Evolutionary conservation across 2,888 invertebrate genomes (phyloP).

Genomic region (Yponomeuta plumbellus): DNA sequence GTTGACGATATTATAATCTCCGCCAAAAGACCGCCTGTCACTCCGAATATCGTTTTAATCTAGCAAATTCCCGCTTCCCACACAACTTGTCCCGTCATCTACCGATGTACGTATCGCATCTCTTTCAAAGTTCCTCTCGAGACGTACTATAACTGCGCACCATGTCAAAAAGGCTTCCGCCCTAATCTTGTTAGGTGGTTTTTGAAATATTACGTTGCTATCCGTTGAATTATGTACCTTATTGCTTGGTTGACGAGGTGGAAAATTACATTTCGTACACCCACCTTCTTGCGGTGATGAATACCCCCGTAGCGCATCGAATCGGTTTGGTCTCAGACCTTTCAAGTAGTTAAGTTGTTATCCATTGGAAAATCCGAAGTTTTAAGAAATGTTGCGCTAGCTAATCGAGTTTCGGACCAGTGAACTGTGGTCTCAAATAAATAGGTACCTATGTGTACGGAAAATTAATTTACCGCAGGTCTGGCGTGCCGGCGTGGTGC

Average conservation of each 20-base stretch:
- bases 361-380: neutral
- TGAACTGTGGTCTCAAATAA: neutral
- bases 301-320: slow-evolving; percentile 14
- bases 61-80: neutral
- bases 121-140: slow-evolving; percentile 1
- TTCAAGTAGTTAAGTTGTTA: slow-evolving; percentile 1
- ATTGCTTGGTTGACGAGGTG: slow-evolving; percentile 14
- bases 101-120: slow-evolving; percentile 1
- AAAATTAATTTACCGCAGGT: slow-evolving; percentile 42
- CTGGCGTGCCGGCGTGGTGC: slow-evolving; percentile 31
- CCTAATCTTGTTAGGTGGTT: slow-evolving; percentile 45
- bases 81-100: neutral
- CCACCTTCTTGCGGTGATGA: slow-evolving; percentile 15
- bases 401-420: slow-evolving; percentile 1
- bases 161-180: slow-evolving; percentile 44
- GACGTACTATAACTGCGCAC: slow-evolving; percentile 14
- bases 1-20: neutral
- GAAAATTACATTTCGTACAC: slow-evolving; percentile 12
- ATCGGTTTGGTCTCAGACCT: slow-evolving; percentile 11
- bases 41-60: neutral
- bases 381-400: neutral
- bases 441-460: slow-evolving; percentile 1
- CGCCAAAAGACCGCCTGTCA: neutral
- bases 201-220: slow-evolving; percentile 37
- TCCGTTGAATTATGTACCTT: slow-evolving; percentile 18